Evolutionary conservation across 2,888 invertebrate genomes (phyloP), one percentile per base, ranked within the genome.

Genomic region (Tiliacea citrago): DNA sequence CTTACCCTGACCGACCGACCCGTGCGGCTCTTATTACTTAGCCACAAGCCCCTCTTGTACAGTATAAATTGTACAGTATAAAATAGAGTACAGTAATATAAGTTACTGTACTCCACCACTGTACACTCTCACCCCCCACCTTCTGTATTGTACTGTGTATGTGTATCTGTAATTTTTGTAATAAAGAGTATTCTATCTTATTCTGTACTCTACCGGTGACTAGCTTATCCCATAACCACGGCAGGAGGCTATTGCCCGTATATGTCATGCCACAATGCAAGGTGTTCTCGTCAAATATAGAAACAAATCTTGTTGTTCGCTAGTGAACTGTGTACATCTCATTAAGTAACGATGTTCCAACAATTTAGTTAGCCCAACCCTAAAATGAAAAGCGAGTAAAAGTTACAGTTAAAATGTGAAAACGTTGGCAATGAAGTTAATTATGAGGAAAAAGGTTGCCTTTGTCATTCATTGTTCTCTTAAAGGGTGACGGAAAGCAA

Each of bases 391-490:
- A n/a, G 6, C 4, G 9, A 45, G 5, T 49, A 6, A 47, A 53
- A 42, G 7, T n/a, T 29, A 29, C 1, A 29, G 39, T 39, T 39
- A 7, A 39, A 39, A 2, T 47, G 8, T 16, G 5, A 57, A 21
- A 57, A 16, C 47, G 10, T 29, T 29, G 24, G 9, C 18, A 57
- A 70, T 70, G 4, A 72, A 57, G 39, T 55, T 24, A 57, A 57
- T 68, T 24, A 55, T 5, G 7, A 66, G 16, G n/a, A 45, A 71
- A 39, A 42, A 67, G 8, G 29, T 29, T 65, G 10, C 9, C 2
- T 18, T 45, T 71, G 66, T 18, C 9, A 66, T 35, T 45, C 42
- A 51, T 35, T 69, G 70, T 67, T 67, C 29, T 67, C 16, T 67
- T 29, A 53, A 53, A 67, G n/a, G 12, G 16, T 42, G 29, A 53